Conservation (phyloP, 2,797 vertebrate genomes). For the Myotis planiceps region DNA sequence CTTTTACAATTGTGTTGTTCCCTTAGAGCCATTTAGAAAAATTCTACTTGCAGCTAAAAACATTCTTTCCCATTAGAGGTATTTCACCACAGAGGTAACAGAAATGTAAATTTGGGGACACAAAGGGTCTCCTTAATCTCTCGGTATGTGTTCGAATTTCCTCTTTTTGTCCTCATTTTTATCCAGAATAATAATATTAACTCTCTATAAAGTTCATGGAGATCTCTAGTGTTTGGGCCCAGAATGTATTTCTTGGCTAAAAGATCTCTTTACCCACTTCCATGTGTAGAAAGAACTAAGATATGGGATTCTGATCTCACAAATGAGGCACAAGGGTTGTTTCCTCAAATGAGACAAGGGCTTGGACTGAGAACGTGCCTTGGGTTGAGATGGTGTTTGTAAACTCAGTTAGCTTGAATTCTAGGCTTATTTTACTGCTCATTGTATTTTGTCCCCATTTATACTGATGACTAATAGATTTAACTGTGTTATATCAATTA, state of each 20-base stretch:
- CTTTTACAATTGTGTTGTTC: not conserved
- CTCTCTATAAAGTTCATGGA: conserved; percentile 4
- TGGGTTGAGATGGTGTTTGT: not conserved
- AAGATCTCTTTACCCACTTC: conserved; percentile 6
- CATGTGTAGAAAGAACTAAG: conserved; percentile 15
- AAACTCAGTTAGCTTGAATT: not conserved
- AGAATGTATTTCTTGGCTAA: conserved; percentile 38
- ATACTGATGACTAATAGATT: conserved; percentile 62
- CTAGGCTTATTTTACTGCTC: conserved; percentile 15
- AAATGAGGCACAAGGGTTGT: not conserved
- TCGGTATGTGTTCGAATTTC: not conserved
- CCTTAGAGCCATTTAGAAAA: not conserved
- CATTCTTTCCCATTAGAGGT: not conserved
- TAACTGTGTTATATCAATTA: conserved; percentile 61
- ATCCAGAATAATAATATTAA: not conserved
- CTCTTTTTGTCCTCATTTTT: not conserved
- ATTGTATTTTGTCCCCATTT: conserved; percentile 37
- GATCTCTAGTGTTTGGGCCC: not conserved
- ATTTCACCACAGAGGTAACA: not conserved
- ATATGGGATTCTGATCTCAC: not conserved
- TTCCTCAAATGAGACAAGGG: conserved; percentile 3
- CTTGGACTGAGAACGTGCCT: conserved; percentile 11
- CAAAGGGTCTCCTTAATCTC: not conserved
- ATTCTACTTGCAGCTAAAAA: not conserved
- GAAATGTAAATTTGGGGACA: not conserved